Base-by-base conservation (phyloP, 2,888 invertebrate genomes). In the Diachrysia chrysitis region DNA sequence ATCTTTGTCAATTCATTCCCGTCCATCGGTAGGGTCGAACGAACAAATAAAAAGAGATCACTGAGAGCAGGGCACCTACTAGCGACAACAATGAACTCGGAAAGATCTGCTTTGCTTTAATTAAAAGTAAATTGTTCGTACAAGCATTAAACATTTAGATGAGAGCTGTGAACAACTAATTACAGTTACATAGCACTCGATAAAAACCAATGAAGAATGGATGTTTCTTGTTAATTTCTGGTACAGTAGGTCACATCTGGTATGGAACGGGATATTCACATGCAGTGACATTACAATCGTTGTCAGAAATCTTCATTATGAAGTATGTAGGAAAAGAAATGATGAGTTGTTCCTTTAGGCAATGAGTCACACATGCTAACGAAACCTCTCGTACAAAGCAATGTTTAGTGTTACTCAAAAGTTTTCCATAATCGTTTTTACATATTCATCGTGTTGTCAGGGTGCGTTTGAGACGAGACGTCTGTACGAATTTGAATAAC, bases 351-450 rank as follows among this genome's bases (percentile, higher is more conserved):
- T 21, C n/a, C 58, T 76, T 76, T 58, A 25, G 58, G 59, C 55
- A 62, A 14, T 77, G 78, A 81, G 29, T 69, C 71, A 73, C 58
- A 67, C 73, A 71, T 56, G 61, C 61, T 55, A 57, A 60, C 73
- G 62, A 77, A 75, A 78, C 72, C 78, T 73, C 53, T 73, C 53
- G 66, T 70, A 82, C 71, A 81, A 77, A 79, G 80, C 73, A 82
- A 79, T 80, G 78, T 74, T 81, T 83, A 86, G 83, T 84, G 77
- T 87, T 87, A 89, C 89, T 89, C 89, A 88, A 89, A 89, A 91
- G 89, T 90, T 91, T 92, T 92, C 92, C 93, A 92, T 93, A 93
- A 94, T 92, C 89, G 88, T 94, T 94, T 91, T 93, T 95, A 94
- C 93, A 94, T 87, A 95, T 93, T 94, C 94, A 95, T 94, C 85